Evolutionary conservation across 1,140 invertebrate genomes (phyloP).

Genomic region (Cydia splendana): DNA sequence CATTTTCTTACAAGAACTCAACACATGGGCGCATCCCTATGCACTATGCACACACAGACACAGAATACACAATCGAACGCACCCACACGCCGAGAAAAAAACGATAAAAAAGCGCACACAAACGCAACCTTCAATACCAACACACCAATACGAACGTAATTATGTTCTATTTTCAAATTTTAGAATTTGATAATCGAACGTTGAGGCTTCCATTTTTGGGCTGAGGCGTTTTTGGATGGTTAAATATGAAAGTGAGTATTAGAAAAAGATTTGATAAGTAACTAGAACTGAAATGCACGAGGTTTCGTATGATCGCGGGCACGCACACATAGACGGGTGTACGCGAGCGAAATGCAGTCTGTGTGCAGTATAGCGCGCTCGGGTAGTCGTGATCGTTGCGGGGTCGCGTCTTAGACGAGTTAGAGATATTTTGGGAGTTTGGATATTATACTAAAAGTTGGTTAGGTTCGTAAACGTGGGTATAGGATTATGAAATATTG

Average conservation of each 20-base stretch:
- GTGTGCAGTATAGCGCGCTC: slow-evolving; percentile 58
- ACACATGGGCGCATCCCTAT: slow-evolving; percentile 48
- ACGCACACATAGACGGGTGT: slow-evolving; percentile 54
- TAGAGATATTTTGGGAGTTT: not conserved
- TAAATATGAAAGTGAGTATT: slow-evolving; percentile 36
- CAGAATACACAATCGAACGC: slow-evolving; percentile 72
- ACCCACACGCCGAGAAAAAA: slow-evolving; percentile 77
- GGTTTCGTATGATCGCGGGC: slow-evolving; percentile 67
- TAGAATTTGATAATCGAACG: slow-evolving; percentile 39
- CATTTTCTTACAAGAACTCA: slow-evolving; percentile 78
- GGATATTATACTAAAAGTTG: not conserved
- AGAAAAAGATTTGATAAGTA: slow-evolving; percentile 64
- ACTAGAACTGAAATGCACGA: slow-evolving; percentile 70
- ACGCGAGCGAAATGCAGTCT: slow-evolving; percentile 65
- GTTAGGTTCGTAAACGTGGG: not conserved
- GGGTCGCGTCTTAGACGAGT: slow-evolving; percentile 11
- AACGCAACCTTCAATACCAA: slow-evolving; percentile 54
- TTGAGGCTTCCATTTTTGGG: not conserved
- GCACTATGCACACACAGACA: slow-evolving; percentile 44
- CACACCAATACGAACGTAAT: slow-evolving; percentile 47
- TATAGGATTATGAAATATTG: not conserved
- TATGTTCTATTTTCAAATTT: slow-evolving; percentile 55
- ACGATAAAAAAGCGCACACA: slow-evolving; percentile 77
- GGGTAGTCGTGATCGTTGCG: slow-evolving; percentile 46
- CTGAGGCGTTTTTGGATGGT: slow-evolving; percentile 22